These are phyloP conservation scores for Psittacara wagleri DNA, from an alignment of 2,113 vertebrate species.

Conservation along the genomic window DNA sequence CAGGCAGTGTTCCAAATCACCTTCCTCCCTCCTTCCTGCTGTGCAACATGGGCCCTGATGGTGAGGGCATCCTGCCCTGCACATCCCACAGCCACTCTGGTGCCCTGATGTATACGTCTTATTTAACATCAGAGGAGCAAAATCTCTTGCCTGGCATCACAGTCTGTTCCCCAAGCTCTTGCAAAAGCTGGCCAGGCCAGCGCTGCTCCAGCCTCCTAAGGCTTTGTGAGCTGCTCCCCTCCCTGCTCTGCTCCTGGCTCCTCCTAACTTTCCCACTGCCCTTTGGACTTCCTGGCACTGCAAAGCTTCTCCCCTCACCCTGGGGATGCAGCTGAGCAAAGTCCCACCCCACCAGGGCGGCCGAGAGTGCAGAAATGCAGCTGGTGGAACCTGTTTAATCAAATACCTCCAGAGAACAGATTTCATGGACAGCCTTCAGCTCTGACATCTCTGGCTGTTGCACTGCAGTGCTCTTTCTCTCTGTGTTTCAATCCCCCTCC, in stretches of 20 bases:
- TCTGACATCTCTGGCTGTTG: background rate
- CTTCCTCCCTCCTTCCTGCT: background rate
- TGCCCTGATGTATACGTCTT: accelerated
- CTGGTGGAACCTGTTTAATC: background rate
- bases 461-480: background rate
- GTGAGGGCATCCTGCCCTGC: background rate
- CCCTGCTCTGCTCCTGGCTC: background rate
- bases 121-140: background rate
- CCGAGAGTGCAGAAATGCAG: background rate
- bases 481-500: background rate
- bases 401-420: background rate
- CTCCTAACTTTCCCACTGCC: background rate
- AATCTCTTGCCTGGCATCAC: accelerated
- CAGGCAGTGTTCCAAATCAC: background rate
- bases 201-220: background rate
- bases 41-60: background rate
- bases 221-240: background rate
- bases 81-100: background rate
- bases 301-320: background rate
- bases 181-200: background rate
- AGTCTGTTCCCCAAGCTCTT: background rate
- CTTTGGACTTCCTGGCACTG: background rate
- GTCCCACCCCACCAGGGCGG: background rate
- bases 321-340: background rate
- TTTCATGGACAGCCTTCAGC: background rate